Percentiles rank a stretch among this genome's conserved stretches.
phyloP scores from a whole-genome alignment of 2,113 vertebrate species.

The Hyla sarda region DNA sequence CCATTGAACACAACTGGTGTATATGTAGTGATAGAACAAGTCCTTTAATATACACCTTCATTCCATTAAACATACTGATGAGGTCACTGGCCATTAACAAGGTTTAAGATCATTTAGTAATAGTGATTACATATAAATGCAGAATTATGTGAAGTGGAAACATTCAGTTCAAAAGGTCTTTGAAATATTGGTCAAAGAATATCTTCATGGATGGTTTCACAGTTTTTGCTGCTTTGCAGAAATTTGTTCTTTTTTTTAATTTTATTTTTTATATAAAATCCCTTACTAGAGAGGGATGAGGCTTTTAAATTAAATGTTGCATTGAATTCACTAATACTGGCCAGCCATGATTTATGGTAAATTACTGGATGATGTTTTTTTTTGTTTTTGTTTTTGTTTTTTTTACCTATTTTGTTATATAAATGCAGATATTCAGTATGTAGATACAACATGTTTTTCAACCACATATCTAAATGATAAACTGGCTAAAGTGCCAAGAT shows the following conservation, averaged over 20 bases:
- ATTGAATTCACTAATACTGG: too few relatives aligned
- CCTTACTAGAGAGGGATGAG: neutral
- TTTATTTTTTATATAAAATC: neutral
- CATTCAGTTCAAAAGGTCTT: neutral
- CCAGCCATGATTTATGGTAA: neutral
- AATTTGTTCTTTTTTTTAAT: too few relatives aligned
- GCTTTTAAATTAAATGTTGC: neutral
- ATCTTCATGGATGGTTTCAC: neutral
- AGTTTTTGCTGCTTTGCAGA: neutral
- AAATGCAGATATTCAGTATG: too few relatives aligned
- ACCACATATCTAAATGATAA: too few relatives aligned
- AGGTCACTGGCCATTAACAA: neutral
- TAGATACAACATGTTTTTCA: too few relatives aligned
- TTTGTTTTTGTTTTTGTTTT: neutral
- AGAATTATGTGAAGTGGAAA: constrained; percentile 13
- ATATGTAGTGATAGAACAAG: neutral
- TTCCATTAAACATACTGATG: neutral
- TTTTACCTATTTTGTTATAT: too few relatives aligned
- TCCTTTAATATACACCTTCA: neutral
- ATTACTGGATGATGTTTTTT: neutral
- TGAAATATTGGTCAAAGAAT: constrained; percentile 6
- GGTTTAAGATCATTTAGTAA: constrained; percentile 6
- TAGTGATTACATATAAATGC: neutral
- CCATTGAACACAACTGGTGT: neutral
- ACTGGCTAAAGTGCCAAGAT: too few relatives aligned